These are phyloP conservation scores for Synaphobranchus kaupii DNA, from an alignment of 2,797 vertebrate species.

Conservation along the genomic window DNA sequence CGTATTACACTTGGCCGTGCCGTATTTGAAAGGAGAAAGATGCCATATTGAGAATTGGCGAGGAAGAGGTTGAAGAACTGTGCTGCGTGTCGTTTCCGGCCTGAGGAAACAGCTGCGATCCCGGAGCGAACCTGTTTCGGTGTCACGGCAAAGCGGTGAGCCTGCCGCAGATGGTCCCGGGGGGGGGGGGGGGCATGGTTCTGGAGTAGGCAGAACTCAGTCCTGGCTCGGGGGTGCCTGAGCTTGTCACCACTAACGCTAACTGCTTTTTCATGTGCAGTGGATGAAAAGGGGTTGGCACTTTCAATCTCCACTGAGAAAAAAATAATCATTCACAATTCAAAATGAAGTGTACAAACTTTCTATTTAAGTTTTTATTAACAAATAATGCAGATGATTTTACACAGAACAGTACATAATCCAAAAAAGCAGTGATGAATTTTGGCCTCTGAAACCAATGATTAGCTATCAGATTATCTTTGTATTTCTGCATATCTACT, in stretches of 20 bases:
- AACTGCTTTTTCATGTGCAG: slow-evolving; percentile 63
- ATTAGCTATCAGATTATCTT: background rate
- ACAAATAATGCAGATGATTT: no score
- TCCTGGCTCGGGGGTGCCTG: slow-evolving; percentile 64
- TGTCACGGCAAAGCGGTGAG: slow-evolving; percentile 37
- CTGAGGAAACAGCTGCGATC: slow-evolving; percentile 40
- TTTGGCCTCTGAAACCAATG: background rate
- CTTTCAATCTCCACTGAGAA: background rate
- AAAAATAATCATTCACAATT: no score
- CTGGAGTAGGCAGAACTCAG: slow-evolving; percentile 48
- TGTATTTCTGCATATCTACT: no score
- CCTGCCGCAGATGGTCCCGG: slow-evolving; percentile 58
- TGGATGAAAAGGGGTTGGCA: slow-evolving; percentile 41
- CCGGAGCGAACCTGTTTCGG: slow-evolving; percentile 48
- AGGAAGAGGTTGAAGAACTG: slow-evolving; percentile 56
- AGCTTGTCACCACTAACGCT: slow-evolving; percentile 62
- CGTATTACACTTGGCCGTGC: background rate
- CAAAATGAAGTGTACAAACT: no score
- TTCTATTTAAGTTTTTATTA: no score
- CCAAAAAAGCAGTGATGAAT: no score
- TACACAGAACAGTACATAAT: no score
- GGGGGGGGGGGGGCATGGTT: slow-evolving; percentile 31
- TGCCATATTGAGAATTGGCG: slow-evolving; percentile 31
- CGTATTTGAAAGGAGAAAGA: background rate
- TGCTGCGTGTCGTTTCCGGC: slow-evolving; percentile 54